Evolutionary conservation across 1,140 invertebrate genomes (phyloP).

Genomic region (Mylabris phalerata): DNA sequence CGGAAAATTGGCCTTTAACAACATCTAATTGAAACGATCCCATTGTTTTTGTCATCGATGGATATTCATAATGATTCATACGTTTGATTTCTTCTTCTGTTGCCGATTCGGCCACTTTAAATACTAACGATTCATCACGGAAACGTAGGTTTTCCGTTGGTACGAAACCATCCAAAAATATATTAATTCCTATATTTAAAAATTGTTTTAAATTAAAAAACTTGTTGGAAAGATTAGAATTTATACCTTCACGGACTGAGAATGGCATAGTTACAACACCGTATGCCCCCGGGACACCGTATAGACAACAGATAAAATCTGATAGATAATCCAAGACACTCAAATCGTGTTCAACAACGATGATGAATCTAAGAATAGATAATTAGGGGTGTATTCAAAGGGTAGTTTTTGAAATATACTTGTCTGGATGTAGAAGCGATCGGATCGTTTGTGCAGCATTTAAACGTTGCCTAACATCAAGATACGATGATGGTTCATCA

Average conservation of each 20-base stretch:
- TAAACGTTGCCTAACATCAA: conserved; percentile 97
- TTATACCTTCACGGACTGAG: conserved; percentile 89
- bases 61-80: conserved; percentile 95
- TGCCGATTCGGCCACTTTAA: conserved; percentile 97
- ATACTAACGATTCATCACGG: conserved; percentile 91
- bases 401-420: conserved; percentile 50
- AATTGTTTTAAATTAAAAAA: background rate
- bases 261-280: conserved; percentile 99
- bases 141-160: conserved; percentile 99
- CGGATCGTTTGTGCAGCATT: conserved; percentile 94
- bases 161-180: conserved; percentile 98
- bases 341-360: conserved; percentile 99
- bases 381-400: background rate
- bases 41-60: conserved; percentile 76
- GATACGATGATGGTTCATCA: conserved; percentile 97
- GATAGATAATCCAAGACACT: conserved; percentile 98
- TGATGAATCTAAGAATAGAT: conserved; percentile 72
- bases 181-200: conserved; percentile 79
- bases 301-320: conserved; percentile 98
- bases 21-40: conserved; percentile 79
- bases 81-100: conserved; percentile 96
- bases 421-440: conserved; percentile 81
- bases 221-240: conserved; percentile 23
- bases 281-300: conserved; percentile 97
- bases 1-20: conserved; percentile 90